Base-by-base conservation (phyloP, 2,888 invertebrate genomes). In the Eurytoma adleriae region DNA sequence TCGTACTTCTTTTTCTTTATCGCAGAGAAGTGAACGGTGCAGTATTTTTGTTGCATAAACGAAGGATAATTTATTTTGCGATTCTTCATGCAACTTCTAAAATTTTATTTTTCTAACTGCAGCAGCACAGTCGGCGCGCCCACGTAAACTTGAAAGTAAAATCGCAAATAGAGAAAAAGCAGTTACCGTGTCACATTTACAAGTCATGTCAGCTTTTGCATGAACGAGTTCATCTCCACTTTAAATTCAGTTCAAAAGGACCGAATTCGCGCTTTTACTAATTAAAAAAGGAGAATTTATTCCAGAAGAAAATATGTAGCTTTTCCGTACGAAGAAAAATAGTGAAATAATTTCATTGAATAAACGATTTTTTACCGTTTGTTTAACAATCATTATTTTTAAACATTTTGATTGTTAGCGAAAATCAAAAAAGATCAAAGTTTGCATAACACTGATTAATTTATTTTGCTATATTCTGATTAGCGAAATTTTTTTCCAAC, bases 81-180 rank as follows among this genome's bases (percentile, higher is more conserved):
- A 13, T 56, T 52, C 61, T 61, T 52, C 68, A 30, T 30, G 66
- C 52, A 68, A 74, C 50, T 66, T 76, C 20, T 27, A 30, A 76
- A 76, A 68, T 52, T 76, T 76, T 59, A 76, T 52, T 27, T 61
- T 40, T n/a, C 16, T 14, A 20, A 54, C 24, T 50, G 13, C 16
- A 20, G 20, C 40, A 14, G 20, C 16, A 50, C n/a, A 24, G 40
- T 10, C 30, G 68, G 13, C 27, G 7, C 50, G 40, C 40, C 27
- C 54, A 27, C 27, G 56, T 69, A 69, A 69, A 69, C 69, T 69
- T 56, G 13, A 56, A 56, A 69, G n/a, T 54, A 14, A n/a, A 57
- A 74, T 74, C 66, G 56, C 64, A 16, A 48, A 66, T 50, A 40
- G 40, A 14, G 73, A 74, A 66, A 48, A 64, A 64, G 52, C 40